Evolutionary conservation across 1,140 invertebrate genomes (phyloP), one percentile per base, ranked within the genome.

Genomic region (Hypsibius dujardini): DNA sequence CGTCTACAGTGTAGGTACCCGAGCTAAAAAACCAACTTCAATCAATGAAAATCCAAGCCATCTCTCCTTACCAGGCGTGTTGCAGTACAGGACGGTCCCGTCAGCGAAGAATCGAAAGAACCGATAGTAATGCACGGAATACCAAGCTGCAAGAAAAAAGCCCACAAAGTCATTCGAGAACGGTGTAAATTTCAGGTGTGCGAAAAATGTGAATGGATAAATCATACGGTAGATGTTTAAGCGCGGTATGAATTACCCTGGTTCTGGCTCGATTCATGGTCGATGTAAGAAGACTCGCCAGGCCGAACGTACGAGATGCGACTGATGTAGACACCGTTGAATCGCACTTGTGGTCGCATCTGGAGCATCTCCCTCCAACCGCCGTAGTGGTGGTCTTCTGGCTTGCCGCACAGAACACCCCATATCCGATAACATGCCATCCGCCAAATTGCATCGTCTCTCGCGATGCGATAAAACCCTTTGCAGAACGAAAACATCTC

Each of bases 391-490:
- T 14, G 62, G 71, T 75, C 77, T 72, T 76, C 78, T 50, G 75
- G 72, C 69, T 75, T 75, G 80, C 86, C 87, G 76, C 86, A 86
- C 76, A 88, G 87, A n/a, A 85, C 80, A 47, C 89, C 89, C 90
- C 90, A 94, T 1, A 87, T 80, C 90, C 84, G 87, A 46, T 85
- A 75, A 80, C 92, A 95, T n/a, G 87, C 85, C 45, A 87, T 80
- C 76, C 86, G 85, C 92, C 92, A 96, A 1, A 95, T 82, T 77
- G 90, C 88, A n/a, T 86, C 83, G 79, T 94, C 90, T 59, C 91
- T 80, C 1, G 87, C 86, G 74, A 86, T 86, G 2, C 94, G 79
- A 79, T 92, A 93, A 79, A 95, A 89, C 0, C 92, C 92, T n/a
- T n/a, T n/a, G n/a, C n/a, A n/a, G n/a, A n/a, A n/a, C n/a, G n/a